Conservation (phyloP, 2,888 invertebrate genomes). For the Platycheirus albimanus region DNA sequence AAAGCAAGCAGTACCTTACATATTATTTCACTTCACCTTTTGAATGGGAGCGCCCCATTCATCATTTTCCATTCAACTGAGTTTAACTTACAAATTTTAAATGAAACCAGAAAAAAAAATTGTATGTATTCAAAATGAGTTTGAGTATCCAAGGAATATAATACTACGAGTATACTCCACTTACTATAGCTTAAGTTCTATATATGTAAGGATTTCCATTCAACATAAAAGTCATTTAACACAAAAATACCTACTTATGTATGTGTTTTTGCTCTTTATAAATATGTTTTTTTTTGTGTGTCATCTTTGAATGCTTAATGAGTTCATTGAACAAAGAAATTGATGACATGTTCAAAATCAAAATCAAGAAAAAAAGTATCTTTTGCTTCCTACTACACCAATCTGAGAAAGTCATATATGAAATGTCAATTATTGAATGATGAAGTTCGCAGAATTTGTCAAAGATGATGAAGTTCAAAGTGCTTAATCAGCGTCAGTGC, state of each 20-base stretch:
- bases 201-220: constrained; percentile 1
- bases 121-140: neutral
- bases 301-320: constrained; percentile 23
- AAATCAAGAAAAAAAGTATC: neutral
- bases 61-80: constrained; percentile 35
- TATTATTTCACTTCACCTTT: constrained; percentile 12
- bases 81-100: constrained; percentile 2
- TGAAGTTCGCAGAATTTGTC: neutral
- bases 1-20: too few relatives aligned
- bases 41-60: constrained; percentile 15
- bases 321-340: constrained; percentile 43
- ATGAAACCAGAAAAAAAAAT: constrained; percentile 3
- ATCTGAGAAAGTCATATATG: neutral
- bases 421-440: neutral
- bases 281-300: neutral
- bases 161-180: neutral
- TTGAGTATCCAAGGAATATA: neutral
- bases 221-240: constrained; percentile 16
- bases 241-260: constrained; percentile 10
- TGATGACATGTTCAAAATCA: constrained; percentile 2
- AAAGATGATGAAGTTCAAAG: neutral
- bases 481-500: neutral
- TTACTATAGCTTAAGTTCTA: neutral
- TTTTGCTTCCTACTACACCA: neutral
- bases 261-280: neutral